Conservation (phyloP, 2,888 invertebrate species). For the Pandemis heparana region DNA sequence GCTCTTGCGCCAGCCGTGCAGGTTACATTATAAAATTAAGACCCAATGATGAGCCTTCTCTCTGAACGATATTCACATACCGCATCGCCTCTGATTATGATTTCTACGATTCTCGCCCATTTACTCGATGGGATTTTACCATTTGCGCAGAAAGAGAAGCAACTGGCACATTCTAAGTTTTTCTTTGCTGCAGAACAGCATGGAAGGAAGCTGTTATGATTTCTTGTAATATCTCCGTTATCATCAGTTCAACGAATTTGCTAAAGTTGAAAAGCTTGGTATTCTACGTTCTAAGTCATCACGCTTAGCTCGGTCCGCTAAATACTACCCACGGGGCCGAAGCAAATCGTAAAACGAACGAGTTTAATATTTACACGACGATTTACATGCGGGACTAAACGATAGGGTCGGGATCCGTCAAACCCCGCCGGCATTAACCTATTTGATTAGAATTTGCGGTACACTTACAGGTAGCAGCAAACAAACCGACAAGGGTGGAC, state of each 20-base stretch:
- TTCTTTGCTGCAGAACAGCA: no score
- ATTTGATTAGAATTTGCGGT: conserved; percentile 36
- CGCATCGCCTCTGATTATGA: no score
- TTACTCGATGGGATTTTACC: no score
- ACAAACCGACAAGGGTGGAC: conserved; percentile 17
- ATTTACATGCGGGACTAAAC: conserved; percentile 25
- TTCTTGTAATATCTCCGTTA: no score
- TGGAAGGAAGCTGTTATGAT: no score
- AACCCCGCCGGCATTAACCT: conserved; percentile 24
- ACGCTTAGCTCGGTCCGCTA: background rate
- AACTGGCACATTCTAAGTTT: no score
- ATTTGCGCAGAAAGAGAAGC: no score
- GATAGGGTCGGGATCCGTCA: conserved; percentile 21
- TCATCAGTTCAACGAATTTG: background rate
- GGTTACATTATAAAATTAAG: no score
- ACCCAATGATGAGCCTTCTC: no score
- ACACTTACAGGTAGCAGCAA: conserved; percentile 16
- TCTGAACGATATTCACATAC: no score
- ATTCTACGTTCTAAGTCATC: background rate
- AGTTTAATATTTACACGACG: conserved; percentile 33
- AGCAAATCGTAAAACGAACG: conserved; percentile 15
- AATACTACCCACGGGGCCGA: background rate
- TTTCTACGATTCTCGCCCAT: no score
- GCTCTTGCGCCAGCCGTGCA: no score
- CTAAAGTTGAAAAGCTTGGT: background rate